These are phyloP conservation scores for Petroica traversi DNA, from an alignment of 2,113 vertebrate genomes.

Conservation along the genomic window DNA sequence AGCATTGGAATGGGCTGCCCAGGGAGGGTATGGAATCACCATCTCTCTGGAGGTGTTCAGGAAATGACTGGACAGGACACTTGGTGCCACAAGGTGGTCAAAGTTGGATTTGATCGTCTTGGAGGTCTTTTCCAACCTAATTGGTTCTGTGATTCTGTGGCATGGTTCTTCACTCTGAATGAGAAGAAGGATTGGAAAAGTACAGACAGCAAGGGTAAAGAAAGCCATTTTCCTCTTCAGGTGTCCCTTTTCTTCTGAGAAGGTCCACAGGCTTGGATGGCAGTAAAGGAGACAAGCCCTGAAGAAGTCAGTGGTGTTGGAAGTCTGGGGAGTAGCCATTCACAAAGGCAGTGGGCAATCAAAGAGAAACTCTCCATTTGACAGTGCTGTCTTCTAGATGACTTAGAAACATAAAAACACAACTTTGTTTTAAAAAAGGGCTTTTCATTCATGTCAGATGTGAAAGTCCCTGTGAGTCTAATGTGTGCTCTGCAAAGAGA, in stretches of 20 bases:
- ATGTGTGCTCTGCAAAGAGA: neutral
- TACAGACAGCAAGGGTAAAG: neutral
- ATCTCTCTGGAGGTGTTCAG: neutral
- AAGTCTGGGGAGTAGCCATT: neutral
- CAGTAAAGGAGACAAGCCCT: neutral
- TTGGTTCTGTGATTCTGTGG: neutral
- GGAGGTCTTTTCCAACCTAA: neutral
- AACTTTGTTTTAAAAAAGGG: neutral
- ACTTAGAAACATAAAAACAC: constrained; percentile 3
- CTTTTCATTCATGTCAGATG: neutral
- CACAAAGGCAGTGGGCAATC: neutral
- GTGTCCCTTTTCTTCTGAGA: neutral
- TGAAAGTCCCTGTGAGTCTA: neutral
- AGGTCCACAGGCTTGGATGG: neutral
- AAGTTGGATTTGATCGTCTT: accelerated
- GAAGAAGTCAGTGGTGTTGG: neutral
- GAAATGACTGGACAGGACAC: no score
- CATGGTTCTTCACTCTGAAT: neutral
- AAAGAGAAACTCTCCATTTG: constrained; percentile 54
- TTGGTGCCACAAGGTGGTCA: neutral
- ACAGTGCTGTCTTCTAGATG: neutral
- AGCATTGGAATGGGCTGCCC: neutral
- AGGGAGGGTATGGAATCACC: neutral
- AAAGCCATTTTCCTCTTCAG: neutral
- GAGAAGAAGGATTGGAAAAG: neutral